Conservation (phyloP, 2,888 invertebrate species). For the Rhorus exstirpatorius region DNA sequence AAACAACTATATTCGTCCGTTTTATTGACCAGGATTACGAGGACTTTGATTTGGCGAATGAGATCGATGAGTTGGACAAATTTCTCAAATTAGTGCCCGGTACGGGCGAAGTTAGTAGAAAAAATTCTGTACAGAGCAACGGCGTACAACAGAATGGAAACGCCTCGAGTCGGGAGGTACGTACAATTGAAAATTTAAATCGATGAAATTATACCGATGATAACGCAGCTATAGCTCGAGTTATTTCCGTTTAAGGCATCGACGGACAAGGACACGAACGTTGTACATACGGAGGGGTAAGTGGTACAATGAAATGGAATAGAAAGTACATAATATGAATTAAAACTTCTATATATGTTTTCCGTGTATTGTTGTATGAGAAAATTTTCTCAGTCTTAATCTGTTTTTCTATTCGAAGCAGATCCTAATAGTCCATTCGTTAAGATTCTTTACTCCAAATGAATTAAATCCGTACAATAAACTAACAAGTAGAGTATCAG, state of each 20-base stretch:
- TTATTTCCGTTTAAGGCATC: constrained; percentile 80
- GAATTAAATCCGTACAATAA: not conserved
- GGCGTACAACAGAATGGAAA: constrained; percentile 84
- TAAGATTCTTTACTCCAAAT: not conserved
- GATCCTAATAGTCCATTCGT: not conserved
- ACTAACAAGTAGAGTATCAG: not conserved
- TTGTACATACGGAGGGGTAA: constrained; percentile 80
- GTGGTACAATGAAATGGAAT: constrained; percentile 41
- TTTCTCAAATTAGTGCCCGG: constrained; percentile 92
- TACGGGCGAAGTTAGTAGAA: constrained; percentile 85
- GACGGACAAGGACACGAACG: constrained; percentile 82
- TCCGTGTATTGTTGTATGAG: not conserved
- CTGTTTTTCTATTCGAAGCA: not conserved
- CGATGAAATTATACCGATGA: not conserved
- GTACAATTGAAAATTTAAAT: constrained; percentile 2
- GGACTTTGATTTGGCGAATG: constrained; percentile 96
- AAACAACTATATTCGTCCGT: not conserved
- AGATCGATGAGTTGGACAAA: constrained; percentile 95
- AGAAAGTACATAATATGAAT: constrained; percentile 38
- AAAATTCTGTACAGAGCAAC: constrained; percentile 77
- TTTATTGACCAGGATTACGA: constrained; percentile 92
- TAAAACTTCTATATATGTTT: not conserved
- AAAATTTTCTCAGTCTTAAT: not conserved
- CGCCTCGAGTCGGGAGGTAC: constrained; percentile 85
- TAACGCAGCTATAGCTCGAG: not conserved